These are phyloP conservation scores for Drosophila carrolli DNA, from an alignment of 1,140 invertebrate species.

Conservation along the genomic window DNA sequence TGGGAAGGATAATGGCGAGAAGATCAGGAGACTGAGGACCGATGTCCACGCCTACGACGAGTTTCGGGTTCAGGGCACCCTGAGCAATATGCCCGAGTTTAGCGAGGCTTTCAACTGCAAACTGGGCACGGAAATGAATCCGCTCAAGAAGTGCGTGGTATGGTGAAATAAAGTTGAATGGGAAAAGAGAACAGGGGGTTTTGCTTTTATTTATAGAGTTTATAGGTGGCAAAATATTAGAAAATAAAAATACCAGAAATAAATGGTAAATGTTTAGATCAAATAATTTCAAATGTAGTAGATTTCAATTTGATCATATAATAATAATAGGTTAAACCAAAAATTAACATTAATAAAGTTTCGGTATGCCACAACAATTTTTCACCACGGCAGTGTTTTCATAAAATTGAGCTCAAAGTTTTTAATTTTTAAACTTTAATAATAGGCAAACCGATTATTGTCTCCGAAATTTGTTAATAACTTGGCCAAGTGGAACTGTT, in stretches of 20 bases:
- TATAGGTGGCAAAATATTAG: not conserved
- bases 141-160: constrained; percentile 87
- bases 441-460: no score
- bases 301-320: no score
- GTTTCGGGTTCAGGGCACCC: constrained; percentile 88
- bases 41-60: constrained; percentile 84
- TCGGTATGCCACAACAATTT: no score
- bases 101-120: constrained; percentile 88
- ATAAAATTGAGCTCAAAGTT: no score
- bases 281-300: no score
- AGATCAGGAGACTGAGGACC: constrained; percentile 67
- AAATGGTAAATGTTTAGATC: no score
- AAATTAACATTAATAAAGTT: no score
- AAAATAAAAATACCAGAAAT: not conserved
- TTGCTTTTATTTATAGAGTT: not conserved
- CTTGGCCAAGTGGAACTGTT: no score
- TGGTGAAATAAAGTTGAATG: constrained; percentile 62
- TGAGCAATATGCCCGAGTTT: constrained; percentile 89
- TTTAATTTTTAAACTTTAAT: no score
- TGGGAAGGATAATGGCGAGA: constrained; percentile 84
- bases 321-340: no score
- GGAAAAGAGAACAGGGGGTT: not conserved
- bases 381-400: no score
- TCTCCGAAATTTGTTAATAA: no score
- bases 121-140: constrained; percentile 88